Base-by-base conservation (phyloP, 1,140 invertebrate species). In the Apis laboriosa region DNA sequence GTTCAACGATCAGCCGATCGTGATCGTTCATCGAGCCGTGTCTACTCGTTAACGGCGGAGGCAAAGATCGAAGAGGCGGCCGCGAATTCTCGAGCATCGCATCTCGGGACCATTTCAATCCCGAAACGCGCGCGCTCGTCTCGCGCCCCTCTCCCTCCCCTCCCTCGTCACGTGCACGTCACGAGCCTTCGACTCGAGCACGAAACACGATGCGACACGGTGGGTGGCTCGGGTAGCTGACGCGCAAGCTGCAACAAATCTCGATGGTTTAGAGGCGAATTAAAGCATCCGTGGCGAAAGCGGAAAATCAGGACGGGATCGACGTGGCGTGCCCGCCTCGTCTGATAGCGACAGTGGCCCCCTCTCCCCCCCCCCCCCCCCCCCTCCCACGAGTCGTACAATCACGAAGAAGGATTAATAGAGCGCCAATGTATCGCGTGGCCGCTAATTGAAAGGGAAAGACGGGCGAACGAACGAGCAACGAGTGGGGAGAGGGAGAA, bases 391-490 rank as follows among this genome's bases (percentile, higher is more conserved):
- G 56, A 49, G 19, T 12, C 24, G 70, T 68, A 56, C 84, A 86
- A 86, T 87, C 83, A 78, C 75, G 86, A 67, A 73, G 49, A 66
- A 76, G 85, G 83, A 85, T 88, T 88, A 88, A 85, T 71, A 74
- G 58, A 71, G 21, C 51, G 60, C 75, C 70, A 19, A 67, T 70
- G 83, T 80, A 79, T 78, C 83, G 72, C 43, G 55, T 71, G 84
- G 53, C 60, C 64, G 64, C 77, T 89, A 88, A 88, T 88, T 88
- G 84, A 88, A 86, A 89, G 78, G 79, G 87, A 74, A 85, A 83
- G 70, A 53, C 67, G 53, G 11, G 28, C 34, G n/a, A 68, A 55
- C 19, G 74, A 73, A 53, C 51, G 84, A 34, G 34, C 34, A 73
- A 53, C 51, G 34, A 43, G 0, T 0, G 34, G 0, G 34, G 34